Evolutionary conservation across 2,113 vertebrate genomes (phyloP).

Genomic region (Irena cyanogastra): DNA sequence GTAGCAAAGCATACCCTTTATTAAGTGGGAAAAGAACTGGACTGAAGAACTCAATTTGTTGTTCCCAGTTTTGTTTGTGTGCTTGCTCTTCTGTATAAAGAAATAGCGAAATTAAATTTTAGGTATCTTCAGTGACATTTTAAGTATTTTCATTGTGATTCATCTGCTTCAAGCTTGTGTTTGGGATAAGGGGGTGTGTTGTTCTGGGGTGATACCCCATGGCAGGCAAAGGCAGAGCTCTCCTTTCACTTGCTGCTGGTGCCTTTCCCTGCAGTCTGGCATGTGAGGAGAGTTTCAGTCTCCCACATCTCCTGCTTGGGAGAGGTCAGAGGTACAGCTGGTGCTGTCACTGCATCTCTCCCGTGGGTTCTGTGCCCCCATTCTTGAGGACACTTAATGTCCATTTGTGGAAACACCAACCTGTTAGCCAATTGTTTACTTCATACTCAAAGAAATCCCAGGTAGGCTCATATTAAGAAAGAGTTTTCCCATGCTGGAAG

Average conservation of each 20-base stretch:
- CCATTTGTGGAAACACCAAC: background rate
- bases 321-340: background rate
- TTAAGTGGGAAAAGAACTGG: background rate
- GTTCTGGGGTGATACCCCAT: background rate
- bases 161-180: background rate
- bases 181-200: background rate
- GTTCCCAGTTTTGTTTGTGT: background rate
- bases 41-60: background rate
- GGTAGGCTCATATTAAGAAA: background rate
- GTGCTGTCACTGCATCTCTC: background rate
- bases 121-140: background rate
- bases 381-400: background rate
- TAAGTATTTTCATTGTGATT: background rate
- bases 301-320: background rate
- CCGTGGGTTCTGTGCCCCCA: accelerated
- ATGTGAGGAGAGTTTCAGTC: background rate
- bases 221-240: background rate
- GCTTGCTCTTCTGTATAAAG: background rate
- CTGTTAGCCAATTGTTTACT: background rate
- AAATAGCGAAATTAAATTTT: background rate
- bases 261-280: background rate
- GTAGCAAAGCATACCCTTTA: conserved; percentile 13
- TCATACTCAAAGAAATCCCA: background rate
- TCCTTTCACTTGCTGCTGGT: background rate
- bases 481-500: background rate